These are phyloP conservation scores for Chrysogorgia sp. DNA, from an alignment of 92 coral and sea anemone species.

Conservation along the genomic window DNA sequence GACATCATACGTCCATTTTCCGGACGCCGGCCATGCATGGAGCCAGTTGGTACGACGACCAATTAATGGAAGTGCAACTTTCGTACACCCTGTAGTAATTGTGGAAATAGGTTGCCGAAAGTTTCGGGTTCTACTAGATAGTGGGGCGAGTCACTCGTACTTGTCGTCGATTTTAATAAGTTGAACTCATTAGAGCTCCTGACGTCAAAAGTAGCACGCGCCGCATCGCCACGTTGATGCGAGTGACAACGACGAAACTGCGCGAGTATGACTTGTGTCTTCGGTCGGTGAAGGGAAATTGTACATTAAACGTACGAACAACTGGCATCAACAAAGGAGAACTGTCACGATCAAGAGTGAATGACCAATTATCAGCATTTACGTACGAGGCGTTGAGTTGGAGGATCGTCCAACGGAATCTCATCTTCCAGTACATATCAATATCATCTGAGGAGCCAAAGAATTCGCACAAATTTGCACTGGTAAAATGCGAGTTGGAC, in stretches of 20 bases:
- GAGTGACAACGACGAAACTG: conserved; percentile 26
- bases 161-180: conserved; percentile 25
- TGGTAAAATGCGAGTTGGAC: conserved; percentile 34
- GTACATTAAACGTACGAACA: not conserved
- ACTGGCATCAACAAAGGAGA: conserved; percentile 42
- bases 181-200: conserved; percentile 21
- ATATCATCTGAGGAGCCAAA: not conserved
- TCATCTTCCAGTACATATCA: not conserved
- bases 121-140: conserved; percentile 42
- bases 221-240: conserved; percentile 32
- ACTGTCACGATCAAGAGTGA: too few species aligned
- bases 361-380: conserved; percentile 27
- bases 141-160: conserved; percentile 46
- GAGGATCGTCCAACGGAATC: conserved; percentile 1
- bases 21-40: too few species aligned
- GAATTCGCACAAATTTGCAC: conserved; percentile 44
- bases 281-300: not conserved
- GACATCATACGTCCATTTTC: too few species aligned
- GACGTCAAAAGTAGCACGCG: conserved; percentile 34
- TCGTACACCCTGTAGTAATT: conserved; percentile 47
- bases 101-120: conserved; percentile 38
- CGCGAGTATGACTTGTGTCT: not conserved
- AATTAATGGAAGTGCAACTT: conserved; percentile 8
- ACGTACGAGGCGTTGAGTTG: conserved; percentile 8
- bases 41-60: not conserved